These are phyloP conservation scores for Anastatus disparis DNA, from an alignment of 1,140 invertebrate genomes.

Conservation along the genomic window DNA sequence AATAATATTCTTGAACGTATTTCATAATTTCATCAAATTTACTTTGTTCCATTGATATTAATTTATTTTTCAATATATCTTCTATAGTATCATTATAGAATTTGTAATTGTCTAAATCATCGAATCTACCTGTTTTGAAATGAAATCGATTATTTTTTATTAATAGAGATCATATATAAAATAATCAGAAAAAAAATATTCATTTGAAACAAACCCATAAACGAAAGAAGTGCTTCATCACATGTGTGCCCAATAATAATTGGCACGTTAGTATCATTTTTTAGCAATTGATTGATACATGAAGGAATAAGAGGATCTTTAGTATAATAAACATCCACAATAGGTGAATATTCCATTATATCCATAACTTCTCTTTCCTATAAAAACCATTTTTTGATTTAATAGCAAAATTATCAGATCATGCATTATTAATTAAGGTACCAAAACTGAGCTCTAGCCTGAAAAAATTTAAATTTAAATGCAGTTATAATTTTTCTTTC, in stretches of 20 bases:
- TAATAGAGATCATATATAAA: not conserved
- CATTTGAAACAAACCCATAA: slow-evolving; percentile 32
- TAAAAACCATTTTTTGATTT: no score
- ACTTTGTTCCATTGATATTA: not conserved
- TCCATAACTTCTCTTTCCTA: not conserved
- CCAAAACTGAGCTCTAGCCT: no score
- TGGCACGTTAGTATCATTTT: slow-evolving; percentile 31
- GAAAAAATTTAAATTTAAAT: no score
- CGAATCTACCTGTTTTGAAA: not conserved
- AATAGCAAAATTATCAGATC: no score
- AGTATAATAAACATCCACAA: slow-evolving; percentile 14
- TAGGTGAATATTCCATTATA: slow-evolving; percentile 1
- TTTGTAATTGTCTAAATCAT: not conserved
- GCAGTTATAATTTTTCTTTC: no score
- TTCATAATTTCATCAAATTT: slow-evolving; percentile 15
- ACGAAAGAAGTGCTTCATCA: slow-evolving; percentile 37
- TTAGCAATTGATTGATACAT: slow-evolving; percentile 16
- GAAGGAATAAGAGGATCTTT: slow-evolving; percentile 38
- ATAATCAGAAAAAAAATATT: no score
- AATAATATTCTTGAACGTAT: slow-evolving; percentile 21
- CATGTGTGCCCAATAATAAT: slow-evolving; percentile 40
- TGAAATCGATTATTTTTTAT: not conserved
- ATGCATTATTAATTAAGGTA: no score
- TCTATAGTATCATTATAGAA: slow-evolving; percentile 21
- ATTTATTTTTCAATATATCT: not conserved